These are phyloP conservation scores for Propithecus perrieri DNA, from an alignment of 2,797 vertebrate species.

Conservation along the genomic window DNA sequence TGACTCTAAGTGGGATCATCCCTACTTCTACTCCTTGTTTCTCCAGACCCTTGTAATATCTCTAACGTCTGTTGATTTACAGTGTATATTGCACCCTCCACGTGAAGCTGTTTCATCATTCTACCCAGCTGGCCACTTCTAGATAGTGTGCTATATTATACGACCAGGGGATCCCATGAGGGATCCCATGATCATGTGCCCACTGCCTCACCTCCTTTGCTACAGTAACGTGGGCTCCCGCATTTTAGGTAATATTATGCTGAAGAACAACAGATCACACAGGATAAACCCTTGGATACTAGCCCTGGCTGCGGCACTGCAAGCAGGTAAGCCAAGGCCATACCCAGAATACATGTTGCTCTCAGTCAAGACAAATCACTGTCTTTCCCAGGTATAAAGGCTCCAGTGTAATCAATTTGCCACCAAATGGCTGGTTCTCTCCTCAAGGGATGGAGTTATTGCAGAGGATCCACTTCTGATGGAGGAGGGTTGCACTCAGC, in stretches of 20 bases:
- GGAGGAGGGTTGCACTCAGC: neutral
- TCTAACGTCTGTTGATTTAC: neutral
- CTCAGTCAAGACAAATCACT: neutral
- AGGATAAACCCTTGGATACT: neutral
- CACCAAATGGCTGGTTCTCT: neutral
- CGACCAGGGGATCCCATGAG: neutral
- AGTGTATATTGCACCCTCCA: neutral
- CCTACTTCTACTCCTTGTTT: neutral
- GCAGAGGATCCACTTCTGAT: neutral
- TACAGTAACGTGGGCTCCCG: neutral
- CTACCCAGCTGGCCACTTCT: neutral
- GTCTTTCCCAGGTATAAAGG: neutral
- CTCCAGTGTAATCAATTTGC: neutral
- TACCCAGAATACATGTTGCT: neutral
- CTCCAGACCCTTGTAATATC: neutral
- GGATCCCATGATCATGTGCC: neutral
- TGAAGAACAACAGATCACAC: neutral
- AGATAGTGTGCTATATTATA: neutral
- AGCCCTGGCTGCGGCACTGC: neutral
- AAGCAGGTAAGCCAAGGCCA: neutral
- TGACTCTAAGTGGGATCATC: neutral
- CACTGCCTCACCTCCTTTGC: neutral
- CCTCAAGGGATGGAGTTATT: neutral
- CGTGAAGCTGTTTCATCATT: neutral
- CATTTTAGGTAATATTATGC: neutral